A percentile compares a stretch with the other conserved stretches of the same genome.
Evolutionary conservation across 2,797 vertebrate genomes (phyloP).

Genomic region (Sebastes glaucus): DNA sequence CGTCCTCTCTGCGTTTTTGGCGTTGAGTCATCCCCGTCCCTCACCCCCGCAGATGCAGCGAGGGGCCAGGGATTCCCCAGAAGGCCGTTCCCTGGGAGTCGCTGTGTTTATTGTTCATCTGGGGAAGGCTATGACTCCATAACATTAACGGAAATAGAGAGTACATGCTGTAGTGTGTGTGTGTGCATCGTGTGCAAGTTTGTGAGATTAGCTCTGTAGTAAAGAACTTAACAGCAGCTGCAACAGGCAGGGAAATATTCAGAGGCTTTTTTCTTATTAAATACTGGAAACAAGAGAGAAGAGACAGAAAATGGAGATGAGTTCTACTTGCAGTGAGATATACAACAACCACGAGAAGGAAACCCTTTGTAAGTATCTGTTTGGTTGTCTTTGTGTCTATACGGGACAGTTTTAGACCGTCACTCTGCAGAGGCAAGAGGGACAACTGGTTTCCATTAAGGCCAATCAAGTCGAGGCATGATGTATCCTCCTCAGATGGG

Average conservation of each 20-base stretch:
- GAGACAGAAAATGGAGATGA: constrained; percentile 41
- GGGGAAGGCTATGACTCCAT: constrained; percentile 39
- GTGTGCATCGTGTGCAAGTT: background rate
- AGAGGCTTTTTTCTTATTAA: background rate
- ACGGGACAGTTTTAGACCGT: constrained; percentile 13
- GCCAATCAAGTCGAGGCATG: constrained; percentile 24
- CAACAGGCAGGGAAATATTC: background rate
- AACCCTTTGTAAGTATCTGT: constrained; percentile 65
- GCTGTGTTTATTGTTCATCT: constrained; percentile 68
- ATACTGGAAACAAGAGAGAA: constrained; percentile 1
- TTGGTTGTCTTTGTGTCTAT: constrained; percentile 26
- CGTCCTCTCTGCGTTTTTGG: constrained; percentile 9
- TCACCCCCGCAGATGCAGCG: constrained; percentile 33
- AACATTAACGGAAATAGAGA: constrained; percentile 41
- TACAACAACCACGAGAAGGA: constrained; percentile 43
- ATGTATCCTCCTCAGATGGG: constrained; percentile 34
- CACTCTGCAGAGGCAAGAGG: background rate
- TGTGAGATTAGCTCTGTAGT: constrained; percentile 1
- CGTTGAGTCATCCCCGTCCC: constrained; percentile 48
- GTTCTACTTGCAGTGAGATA: constrained; percentile 59
- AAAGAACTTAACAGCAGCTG: constrained; percentile 7
- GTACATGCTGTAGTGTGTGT: background rate
- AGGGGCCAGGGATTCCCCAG: constrained; percentile 72
- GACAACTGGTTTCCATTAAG: constrained; percentile 62
- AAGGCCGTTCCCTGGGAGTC: constrained; percentile 59